Evolutionary conservation across 2,888 invertebrate genomes (phyloP).

Genomic region (Drosophila kambysellisi): DNA sequence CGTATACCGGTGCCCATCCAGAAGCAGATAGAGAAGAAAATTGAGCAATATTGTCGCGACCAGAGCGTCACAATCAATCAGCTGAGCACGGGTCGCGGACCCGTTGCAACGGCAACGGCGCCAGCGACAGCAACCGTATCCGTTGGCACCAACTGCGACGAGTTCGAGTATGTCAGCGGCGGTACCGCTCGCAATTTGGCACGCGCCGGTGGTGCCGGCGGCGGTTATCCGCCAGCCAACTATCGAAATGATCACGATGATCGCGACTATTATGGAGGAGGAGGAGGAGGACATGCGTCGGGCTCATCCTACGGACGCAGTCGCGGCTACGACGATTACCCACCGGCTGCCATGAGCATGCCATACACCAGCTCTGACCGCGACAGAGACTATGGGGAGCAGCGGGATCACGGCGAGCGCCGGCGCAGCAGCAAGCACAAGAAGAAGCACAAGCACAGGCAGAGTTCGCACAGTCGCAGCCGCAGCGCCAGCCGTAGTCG

Average conservation of each 20-base stretch:
- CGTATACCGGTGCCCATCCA: constrained; percentile 99
- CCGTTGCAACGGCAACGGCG: constrained; percentile 18
- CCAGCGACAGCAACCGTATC: constrained; percentile 20
- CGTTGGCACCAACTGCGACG: constrained; percentile 33
- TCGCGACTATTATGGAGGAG: constrained; percentile 65
- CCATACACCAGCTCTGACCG: constrained; percentile 55
- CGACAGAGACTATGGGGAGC: constrained; percentile 53
- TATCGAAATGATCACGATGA: constrained; percentile 83
- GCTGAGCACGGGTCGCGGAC: constrained; percentile 71
- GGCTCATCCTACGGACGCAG: constrained; percentile 62
- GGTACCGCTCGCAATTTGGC: constrained; percentile 39
- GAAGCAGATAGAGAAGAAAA: constrained; percentile 94
- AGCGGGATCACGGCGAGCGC: constrained; percentile 29
- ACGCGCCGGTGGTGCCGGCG: constrained; percentile 75
- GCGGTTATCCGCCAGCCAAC: constrained; percentile 49
- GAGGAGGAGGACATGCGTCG: constrained; percentile 58
- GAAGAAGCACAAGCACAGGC: constrained; percentile 83
- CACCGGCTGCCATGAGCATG: constrained; percentile 52
- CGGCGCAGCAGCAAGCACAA: constrained; percentile 82
- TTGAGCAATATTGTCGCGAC: constrained; percentile 88
- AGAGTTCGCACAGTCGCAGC: constrained; percentile 81
- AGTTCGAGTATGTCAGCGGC: constrained; percentile 63
- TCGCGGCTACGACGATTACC: constrained; percentile 71
- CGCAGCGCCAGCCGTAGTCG: constrained; percentile 69
- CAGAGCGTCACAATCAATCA: constrained; percentile 83